Base-by-base conservation (phyloP, 2,113 vertebrate species). In the Ondatra zibethicus region DNA sequence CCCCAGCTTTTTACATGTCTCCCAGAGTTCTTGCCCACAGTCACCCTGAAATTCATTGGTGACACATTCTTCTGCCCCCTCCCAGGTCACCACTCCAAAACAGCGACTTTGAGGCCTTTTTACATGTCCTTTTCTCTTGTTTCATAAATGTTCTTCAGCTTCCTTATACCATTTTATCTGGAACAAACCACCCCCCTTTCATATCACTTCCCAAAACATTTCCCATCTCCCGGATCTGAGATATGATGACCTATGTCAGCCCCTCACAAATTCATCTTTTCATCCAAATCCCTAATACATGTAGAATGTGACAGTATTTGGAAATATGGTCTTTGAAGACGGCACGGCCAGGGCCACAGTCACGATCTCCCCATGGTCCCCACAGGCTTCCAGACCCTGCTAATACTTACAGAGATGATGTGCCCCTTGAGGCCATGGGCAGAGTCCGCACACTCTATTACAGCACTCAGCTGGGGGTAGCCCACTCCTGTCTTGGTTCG, bases 391-490 rank as follows among this genome's bases (percentile, higher is more conserved):
- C 0, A 0, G 39, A 36, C 81, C 86, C 0, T 0, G 0, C 45
- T 8, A 36, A 95, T 75, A 98, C 99, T 99, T 97, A 99, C 99
- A 8, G 99, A 99, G 98, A 99, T 99, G 97, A 99, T 99, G 98
- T 99, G 99, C 95, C 99, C 99, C 98, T 99, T 99, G 89, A 99
- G 99, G 92, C 99, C 99, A 0, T 99, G 99, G 68, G 99, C 99
- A 7, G 99, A 99, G 98, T 99, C 99, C 0, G 99, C 99, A 86
- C 99, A 99, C 97, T 99, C 99, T 25, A 99, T 99, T n/a, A 99
- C 99, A 0, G 99, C 99, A 27, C 99, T 99, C 91, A 99, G 98
- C 97, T 99, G 99, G 2, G 99, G 99, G 98, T 99, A 99, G 76
- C 99, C 99, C 97, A 99, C 99, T 3, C 99, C 99, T 0, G 99